phyloP scores from a whole-genome alignment of 2,888 invertebrate genomes.

The Lasioglossum leucozonium region DNA sequence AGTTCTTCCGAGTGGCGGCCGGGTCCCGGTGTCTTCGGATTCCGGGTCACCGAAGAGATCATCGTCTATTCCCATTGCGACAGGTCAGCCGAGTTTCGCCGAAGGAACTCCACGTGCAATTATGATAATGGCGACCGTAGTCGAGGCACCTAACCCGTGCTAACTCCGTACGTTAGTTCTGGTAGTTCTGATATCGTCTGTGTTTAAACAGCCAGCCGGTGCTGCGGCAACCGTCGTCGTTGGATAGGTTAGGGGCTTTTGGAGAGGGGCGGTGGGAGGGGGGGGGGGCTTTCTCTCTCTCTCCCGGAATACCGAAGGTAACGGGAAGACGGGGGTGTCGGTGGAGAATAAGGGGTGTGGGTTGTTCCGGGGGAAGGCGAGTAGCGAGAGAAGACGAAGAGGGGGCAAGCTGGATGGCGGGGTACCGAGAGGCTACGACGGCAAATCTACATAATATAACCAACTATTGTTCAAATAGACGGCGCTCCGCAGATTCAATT shows the following conservation, averaged over 20 bases:
- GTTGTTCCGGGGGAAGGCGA: conserved; percentile 36
- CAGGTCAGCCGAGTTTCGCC: conserved; percentile 74
- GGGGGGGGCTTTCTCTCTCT: no score
- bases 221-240: conserved; percentile 75
- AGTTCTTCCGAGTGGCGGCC: background rate
- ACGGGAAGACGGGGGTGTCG: conserved; percentile 57
- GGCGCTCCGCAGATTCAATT: conserved; percentile 84
- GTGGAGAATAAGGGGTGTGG: conserved; percentile 35
- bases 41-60: conserved; percentile 69
- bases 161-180: conserved; percentile 80
- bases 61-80: conserved; percentile 71
- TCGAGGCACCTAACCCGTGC: conserved; percentile 75
- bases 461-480: conserved; percentile 85
- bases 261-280: background rate
- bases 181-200: conserved; percentile 84
- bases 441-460: conserved; percentile 85
- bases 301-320: conserved; percentile 50
- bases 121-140: conserved; percentile 82
- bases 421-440: conserved; percentile 76
- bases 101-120: conserved; percentile 79
- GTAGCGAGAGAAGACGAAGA: conserved; percentile 47
- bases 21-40: conserved; percentile 28
- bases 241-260: conserved; percentile 30
- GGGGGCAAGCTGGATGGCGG: conserved; percentile 72
- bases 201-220: conserved; percentile 84